Conservation (phyloP, 2,888 invertebrate species). For the Microchrysa polita region DNA sequence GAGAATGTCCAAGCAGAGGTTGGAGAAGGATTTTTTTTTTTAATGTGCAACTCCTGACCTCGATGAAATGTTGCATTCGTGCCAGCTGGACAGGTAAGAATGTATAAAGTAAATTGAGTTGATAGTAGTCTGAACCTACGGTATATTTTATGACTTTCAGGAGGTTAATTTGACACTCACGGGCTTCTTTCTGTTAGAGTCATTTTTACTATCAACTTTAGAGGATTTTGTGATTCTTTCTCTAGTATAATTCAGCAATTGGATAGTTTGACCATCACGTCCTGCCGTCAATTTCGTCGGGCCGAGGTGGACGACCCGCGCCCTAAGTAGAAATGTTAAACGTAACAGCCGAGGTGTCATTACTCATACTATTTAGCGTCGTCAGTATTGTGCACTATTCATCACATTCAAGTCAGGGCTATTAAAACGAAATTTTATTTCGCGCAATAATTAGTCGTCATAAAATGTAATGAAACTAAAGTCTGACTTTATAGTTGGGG, state of each 20-base stretch:
- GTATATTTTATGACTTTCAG: not conserved
- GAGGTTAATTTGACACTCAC: slow-evolving; percentile 32
- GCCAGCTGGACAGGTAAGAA: slow-evolving; percentile 1
- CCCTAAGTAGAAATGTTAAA: no score
- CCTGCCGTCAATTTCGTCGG: not conserved
- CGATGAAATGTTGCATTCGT: slow-evolving; percentile 1
- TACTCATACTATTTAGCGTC: not conserved
- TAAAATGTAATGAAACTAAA: slow-evolving; percentile 42
- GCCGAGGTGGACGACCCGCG: no score
- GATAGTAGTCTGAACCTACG: no score
- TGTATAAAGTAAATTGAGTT: no score
- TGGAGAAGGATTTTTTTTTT: no score
- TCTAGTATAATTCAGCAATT: not conserved
- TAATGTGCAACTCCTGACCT: no score
- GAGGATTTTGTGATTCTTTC: slow-evolving; percentile 36
- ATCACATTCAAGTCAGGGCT: slow-evolving; percentile 21
- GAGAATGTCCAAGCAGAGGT: no score
- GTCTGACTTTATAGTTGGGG: not conserved
- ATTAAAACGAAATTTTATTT: slow-evolving; percentile 43
- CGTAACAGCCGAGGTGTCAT: not conserved
- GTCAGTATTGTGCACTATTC: slow-evolving; percentile 3
- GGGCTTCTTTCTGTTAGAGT: slow-evolving; percentile 12
- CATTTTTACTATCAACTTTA: slow-evolving; percentile 41
- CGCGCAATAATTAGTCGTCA: slow-evolving; percentile 41
- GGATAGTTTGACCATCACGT: not conserved